These are phyloP conservation scores for Pachycephus smyrnensis DNA, from an alignment of 2,888 invertebrate species.

Conservation along the genomic window DNA sequence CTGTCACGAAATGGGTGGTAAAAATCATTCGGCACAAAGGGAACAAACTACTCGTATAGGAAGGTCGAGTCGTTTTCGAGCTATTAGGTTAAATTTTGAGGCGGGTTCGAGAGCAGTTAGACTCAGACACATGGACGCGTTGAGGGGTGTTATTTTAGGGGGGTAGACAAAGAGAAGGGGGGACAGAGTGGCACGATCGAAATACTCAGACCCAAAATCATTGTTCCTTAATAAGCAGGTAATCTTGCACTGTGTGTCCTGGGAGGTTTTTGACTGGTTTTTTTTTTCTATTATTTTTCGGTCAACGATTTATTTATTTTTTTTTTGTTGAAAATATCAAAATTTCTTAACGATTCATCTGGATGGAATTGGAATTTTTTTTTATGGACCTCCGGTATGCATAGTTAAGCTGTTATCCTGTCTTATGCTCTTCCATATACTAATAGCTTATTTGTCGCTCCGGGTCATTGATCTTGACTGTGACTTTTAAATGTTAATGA, in stretches of 20 bases:
- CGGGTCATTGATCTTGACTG: background rate
- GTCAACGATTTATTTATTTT: too few species aligned
- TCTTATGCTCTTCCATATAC: background rate
- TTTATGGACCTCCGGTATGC: too few species aligned
- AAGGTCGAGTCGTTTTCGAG: constrained; percentile 8
- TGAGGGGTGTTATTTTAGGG: background rate
- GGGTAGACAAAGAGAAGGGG: background rate
- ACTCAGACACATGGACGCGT: background rate
- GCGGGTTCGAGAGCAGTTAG: background rate
- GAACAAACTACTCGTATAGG: background rate
- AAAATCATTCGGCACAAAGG: background rate
- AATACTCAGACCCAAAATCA: constrained; percentile 27
- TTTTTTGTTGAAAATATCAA: too few species aligned
- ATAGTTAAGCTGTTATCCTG: background rate
- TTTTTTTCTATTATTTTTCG: too few species aligned
- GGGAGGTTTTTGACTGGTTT: background rate
- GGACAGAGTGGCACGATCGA: background rate
- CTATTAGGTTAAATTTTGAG: constrained; percentile 22
- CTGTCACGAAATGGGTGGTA: background rate
- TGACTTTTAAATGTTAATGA: background rate
- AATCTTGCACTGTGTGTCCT: constrained; percentile 31
- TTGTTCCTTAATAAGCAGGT: constrained; percentile 59
- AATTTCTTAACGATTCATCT: too few species aligned
- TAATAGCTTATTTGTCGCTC: background rate
- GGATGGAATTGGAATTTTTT: too few species aligned